Evolutionary conservation across 1,140 invertebrate species (phyloP).

Genomic region (Octopus bimaculoides): DNA sequence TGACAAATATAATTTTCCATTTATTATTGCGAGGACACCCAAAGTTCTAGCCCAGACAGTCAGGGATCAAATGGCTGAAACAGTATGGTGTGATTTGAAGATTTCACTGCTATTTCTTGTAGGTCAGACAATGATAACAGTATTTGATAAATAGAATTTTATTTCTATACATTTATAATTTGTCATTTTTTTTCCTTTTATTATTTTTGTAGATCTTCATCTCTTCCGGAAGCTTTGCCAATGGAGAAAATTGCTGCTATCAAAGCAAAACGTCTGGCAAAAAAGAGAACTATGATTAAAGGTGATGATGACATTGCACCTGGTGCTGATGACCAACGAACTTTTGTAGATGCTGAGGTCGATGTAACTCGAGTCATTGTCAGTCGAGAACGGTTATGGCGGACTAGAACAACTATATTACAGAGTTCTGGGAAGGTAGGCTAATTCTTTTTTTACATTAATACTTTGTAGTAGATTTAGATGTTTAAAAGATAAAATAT

Average conservation of each 20-base stretch:
- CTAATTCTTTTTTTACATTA: not conserved
- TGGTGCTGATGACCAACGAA: constrained; percentile 71
- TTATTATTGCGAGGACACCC: no score
- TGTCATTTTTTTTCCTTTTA: no score
- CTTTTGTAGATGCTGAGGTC: constrained; percentile 91
- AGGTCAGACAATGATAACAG: no score
- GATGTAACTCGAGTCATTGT: constrained; percentile 95
- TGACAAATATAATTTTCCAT: no score
- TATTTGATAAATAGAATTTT: no score
- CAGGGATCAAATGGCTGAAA: no score
- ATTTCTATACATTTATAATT: no score
- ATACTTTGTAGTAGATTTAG: not conserved
- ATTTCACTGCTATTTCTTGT: no score
- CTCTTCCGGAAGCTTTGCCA: constrained; percentile 85
- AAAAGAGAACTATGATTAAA: constrained; percentile 92
- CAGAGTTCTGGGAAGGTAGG: constrained; percentile 89
- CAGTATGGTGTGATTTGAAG: no score
- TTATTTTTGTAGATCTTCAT: constrained; percentile 56
- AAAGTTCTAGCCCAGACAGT: no score
- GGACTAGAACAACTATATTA: constrained; percentile 89
- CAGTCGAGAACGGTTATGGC: constrained; percentile 89
- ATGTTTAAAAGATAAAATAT: constrained; percentile 50
- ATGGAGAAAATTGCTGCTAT: constrained; percentile 97
- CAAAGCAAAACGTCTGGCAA: constrained; percentile 94
- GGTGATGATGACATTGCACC: constrained; percentile 68